phyloP scores from a whole-genome alignment of 23 tunicate genomes.

The Aplidium turbinatum region DNA sequence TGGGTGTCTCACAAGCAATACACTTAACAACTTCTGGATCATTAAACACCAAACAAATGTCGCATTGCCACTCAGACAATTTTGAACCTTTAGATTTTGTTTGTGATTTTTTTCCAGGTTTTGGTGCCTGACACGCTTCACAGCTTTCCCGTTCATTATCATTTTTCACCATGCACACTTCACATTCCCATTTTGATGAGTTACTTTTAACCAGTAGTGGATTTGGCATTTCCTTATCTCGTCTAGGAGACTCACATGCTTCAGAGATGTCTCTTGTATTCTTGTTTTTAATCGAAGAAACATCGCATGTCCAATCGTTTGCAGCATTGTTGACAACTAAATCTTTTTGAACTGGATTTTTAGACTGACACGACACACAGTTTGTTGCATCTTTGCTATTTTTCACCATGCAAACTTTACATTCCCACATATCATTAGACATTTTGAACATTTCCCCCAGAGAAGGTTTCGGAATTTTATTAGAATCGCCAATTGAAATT shows the following conservation, averaged over 20 bases:
- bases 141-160: background rate
- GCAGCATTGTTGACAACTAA: too few species aligned
- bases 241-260: too few species aligned
- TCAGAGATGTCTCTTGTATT: too few species aligned
- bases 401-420: constrained; percentile 22
- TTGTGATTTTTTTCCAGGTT: constrained; percentile 4
- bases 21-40: background rate
- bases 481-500: background rate
- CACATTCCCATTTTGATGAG: background rate
- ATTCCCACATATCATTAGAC: constrained; percentile 18
- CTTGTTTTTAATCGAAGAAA: too few species aligned
- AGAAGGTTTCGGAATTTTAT: background rate
- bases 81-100: background rate
- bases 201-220: too few species aligned
- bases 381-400: background rate
- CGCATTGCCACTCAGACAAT: background rate
- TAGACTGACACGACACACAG: constrained; percentile 20
- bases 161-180: constrained; percentile 23
- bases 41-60: background rate
- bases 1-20: background rate
- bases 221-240: too few species aligned
- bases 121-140: constrained; percentile 25
- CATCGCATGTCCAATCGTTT: too few species aligned
- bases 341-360: constrained; percentile 9
- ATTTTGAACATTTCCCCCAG: constrained; percentile 14